These are phyloP conservation scores for Heterochromis multidens DNA, from an alignment of 2,113 vertebrate species.

Conservation along the genomic window DNA sequence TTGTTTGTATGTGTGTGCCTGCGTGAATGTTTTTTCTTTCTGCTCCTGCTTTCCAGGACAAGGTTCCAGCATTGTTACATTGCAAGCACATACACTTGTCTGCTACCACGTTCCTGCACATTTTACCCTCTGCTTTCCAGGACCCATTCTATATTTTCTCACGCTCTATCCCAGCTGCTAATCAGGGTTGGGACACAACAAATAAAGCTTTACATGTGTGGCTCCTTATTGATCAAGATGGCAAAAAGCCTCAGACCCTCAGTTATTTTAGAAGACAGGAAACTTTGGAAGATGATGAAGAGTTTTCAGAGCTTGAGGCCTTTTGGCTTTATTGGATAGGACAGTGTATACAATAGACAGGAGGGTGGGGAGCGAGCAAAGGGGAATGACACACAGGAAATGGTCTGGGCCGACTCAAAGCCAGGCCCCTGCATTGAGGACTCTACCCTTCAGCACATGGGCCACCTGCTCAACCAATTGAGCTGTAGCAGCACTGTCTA, in stretches of 20 bases:
- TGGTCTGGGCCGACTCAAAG: neutral
- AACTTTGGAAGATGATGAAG: neutral
- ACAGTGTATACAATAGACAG: neutral
- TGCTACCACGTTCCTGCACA: neutral
- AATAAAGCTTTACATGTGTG: neutral
- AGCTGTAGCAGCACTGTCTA: too few species aligned
- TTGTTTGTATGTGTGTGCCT: too few species aligned
- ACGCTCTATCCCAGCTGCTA: neutral
- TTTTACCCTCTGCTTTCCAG: neutral
- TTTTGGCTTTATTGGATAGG: neutral
- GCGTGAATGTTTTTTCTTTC: too few species aligned
- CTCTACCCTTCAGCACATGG: too few species aligned
- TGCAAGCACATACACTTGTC: neutral
- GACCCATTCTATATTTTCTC: neutral
- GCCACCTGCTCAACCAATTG: too few species aligned
- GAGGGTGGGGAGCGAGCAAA: neutral
- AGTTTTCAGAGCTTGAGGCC: neutral
- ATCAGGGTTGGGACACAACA: neutral
- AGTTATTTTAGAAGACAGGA: neutral
- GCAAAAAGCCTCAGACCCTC: neutral
- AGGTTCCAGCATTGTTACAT: neutral
- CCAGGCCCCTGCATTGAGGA: too few species aligned
- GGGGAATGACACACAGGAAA: neutral
- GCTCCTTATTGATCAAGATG: neutral
- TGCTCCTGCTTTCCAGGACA: neutral